These are phyloP conservation scores for Nanorana parkeri DNA, from an alignment of 2,113 vertebrate genomes.

Conservation along the genomic window DNA sequence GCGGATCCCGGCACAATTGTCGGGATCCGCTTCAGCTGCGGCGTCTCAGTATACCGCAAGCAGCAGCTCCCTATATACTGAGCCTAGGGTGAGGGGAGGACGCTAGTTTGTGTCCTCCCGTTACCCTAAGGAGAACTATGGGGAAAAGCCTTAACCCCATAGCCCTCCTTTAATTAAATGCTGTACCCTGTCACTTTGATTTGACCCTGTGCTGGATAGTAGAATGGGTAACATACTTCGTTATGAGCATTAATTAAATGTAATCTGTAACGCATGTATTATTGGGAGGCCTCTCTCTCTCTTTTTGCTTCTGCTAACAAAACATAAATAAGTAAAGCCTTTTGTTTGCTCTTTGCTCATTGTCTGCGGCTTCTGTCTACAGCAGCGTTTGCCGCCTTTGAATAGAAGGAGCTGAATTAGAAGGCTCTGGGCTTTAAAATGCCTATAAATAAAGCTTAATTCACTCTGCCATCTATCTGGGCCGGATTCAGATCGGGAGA, in stretches of 20 bases:
- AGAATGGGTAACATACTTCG: not conserved
- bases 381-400: not conserved
- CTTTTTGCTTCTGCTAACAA: not conserved
- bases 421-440: not conserved
- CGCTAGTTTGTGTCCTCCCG: no score
- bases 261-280: not conserved
- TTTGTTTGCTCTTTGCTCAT: not conserved
- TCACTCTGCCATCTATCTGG: not conserved
- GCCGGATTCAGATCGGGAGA: not conserved
- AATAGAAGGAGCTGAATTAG: constrained; percentile 10
- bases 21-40: no score
- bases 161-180: no score
- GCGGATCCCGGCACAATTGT: no score
- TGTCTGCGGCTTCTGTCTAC: not conserved
- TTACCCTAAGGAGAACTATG: no score
- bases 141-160: no score
- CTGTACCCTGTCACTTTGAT: not conserved
- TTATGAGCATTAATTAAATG: not conserved
- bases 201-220: not conserved
- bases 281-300: no score
- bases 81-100: no score
- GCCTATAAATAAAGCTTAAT: constrained; percentile 8
- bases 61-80: no score
- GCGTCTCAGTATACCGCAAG: no score
- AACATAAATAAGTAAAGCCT: constrained; percentile 8